Conservation (phyloP, 2,797 vertebrate species). For the Lepilemur septentrionalis region DNA sequence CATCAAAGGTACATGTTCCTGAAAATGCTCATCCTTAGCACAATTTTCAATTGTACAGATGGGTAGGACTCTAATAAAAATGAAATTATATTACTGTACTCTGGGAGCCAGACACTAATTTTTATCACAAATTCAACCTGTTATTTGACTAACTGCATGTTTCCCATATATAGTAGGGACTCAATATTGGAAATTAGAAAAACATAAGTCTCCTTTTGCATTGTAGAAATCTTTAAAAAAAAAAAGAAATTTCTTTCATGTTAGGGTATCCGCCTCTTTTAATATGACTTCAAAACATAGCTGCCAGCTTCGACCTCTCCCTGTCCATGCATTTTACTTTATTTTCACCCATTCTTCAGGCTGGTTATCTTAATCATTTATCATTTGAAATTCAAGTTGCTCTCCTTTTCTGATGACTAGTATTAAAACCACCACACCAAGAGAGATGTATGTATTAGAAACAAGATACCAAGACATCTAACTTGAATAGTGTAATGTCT, state of each 20-base stretch:
- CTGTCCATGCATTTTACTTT: neutral
- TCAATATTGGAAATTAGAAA: neutral
- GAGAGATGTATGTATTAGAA: neutral
- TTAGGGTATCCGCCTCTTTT: neutral
- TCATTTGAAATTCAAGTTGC: neutral
- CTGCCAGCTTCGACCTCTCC: neutral
- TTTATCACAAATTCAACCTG: constrained; percentile 32
- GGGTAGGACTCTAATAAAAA: constrained; percentile 46
- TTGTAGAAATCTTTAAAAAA: neutral
- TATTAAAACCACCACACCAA: neutral
- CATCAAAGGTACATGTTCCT: neutral
- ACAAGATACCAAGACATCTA: neutral
- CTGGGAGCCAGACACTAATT: neutral
- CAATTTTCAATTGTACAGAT: constrained; percentile 38
- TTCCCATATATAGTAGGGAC: neutral
- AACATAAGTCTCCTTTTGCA: neutral
- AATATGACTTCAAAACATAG: neutral
- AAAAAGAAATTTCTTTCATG: neutral
- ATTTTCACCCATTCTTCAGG: neutral
- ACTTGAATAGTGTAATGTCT: neutral
- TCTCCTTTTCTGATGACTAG: neutral
- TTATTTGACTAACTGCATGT: constrained; percentile 11
- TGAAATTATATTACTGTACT: constrained; percentile 46
- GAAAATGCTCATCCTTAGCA: constrained; percentile 18
- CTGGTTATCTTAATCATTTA: constrained; percentile 22